phyloP scores from a whole-genome alignment of 2,113 vertebrate genomes.

The Perca schrenkii region DNA sequence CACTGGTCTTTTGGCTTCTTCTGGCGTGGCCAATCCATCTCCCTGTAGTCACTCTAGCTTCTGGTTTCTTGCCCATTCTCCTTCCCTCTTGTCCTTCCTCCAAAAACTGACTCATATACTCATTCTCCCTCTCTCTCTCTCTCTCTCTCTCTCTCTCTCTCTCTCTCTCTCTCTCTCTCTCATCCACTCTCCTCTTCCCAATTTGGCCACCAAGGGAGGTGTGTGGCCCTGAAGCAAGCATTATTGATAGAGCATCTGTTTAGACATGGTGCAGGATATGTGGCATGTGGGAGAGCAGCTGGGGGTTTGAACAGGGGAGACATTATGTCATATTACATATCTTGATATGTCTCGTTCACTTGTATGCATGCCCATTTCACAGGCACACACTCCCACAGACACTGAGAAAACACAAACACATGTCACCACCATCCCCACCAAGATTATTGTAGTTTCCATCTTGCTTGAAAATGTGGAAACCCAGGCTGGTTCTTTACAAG shows the following conservation, averaged over 20 bases:
- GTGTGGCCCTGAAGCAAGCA: slow-evolving; percentile 80
- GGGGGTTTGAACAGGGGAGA: slow-evolving; percentile 78
- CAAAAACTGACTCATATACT: slow-evolving; percentile 70
- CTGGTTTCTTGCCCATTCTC: slow-evolving; percentile 66
- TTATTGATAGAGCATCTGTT: slow-evolving; percentile 84
- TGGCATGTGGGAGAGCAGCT: slow-evolving; percentile 82
- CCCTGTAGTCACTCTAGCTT: slow-evolving; percentile 66
- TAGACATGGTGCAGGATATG: slow-evolving; percentile 80
- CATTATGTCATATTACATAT: slow-evolving; percentile 82
- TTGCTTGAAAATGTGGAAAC: slow-evolving; percentile 37
- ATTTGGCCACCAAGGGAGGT: slow-evolving; percentile 77
- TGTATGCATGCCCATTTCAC: slow-evolving; percentile 66
- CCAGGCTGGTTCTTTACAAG: slow-evolving; percentile 32
- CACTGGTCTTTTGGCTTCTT: slow-evolving; percentile 75
- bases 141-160: slow-evolving; percentile 9
- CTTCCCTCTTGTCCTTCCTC: slow-evolving; percentile 65
- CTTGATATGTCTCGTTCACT: slow-evolving; percentile 78
- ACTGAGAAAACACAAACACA: slow-evolving; percentile 59
- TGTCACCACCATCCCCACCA: slow-evolving; percentile 34
- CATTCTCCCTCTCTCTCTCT: slow-evolving; percentile 29
- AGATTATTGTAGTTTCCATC: slow-evolving; percentile 44
- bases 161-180: slow-evolving; percentile 20
- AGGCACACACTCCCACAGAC: slow-evolving; percentile 62
- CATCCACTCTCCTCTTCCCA: slow-evolving; percentile 67
- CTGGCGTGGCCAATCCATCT: slow-evolving; percentile 65